Conservation (phyloP, 2,888 invertebrate genomes). For the Nebria brevicollis region DNA sequence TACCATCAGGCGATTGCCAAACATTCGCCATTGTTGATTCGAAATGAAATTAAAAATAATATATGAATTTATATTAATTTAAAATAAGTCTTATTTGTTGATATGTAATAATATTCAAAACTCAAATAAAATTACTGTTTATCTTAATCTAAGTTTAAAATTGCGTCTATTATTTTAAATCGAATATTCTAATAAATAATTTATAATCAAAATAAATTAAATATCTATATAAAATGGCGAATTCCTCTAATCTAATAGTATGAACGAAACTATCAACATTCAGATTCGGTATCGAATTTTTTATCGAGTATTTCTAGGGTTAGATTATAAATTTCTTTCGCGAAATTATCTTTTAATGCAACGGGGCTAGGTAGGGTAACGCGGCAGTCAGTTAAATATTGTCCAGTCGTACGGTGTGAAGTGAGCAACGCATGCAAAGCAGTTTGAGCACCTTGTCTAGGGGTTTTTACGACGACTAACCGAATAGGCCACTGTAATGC, state of each 20-base stretch:
- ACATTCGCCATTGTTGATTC: background rate
- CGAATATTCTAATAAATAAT: too few relatives aligned
- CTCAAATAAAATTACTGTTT: too few relatives aligned
- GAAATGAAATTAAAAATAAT: too few relatives aligned
- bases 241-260: background rate
- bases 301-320: slow-evolving; percentile 57
- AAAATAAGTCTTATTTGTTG: too few relatives aligned
- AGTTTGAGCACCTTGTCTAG: slow-evolving; percentile 62
- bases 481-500: slow-evolving; percentile 61
- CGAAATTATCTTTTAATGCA: slow-evolving; percentile 55
- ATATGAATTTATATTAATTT: too few relatives aligned
- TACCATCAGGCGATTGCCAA: slow-evolving; percentile 58
- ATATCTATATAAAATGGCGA: background rate
- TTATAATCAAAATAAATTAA: too few relatives aligned
- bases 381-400: slow-evolving; percentile 60
- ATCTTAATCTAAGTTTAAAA: too few relatives aligned
- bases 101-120: too few relatives aligned
- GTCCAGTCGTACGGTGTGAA: slow-evolving; percentile 58
- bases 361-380: slow-evolving; percentile 56
- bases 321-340: slow-evolving; percentile 57
- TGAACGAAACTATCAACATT: slow-evolving; percentile 53
- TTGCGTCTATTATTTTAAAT: too few relatives aligned
- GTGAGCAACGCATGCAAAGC: slow-evolving; percentile 60
- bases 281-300: slow-evolving; percentile 58
- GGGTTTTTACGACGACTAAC: slow-evolving; percentile 59